These are phyloP conservation scores for Sialis lutaria DNA, from an alignment of 2,888 invertebrate species.

Conservation along the genomic window DNA sequence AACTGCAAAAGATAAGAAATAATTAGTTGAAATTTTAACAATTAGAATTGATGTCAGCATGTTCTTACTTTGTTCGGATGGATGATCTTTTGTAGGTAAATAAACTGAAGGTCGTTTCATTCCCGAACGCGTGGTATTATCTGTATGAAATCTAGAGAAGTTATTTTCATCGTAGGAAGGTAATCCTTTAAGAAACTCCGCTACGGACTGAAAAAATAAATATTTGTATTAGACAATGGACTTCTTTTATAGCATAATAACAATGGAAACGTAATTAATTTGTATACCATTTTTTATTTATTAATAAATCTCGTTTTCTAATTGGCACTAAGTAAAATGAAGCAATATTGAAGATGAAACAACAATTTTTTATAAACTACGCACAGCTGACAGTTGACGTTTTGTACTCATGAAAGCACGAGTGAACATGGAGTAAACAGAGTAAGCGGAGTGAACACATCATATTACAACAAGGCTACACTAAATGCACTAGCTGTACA, in stretches of 20 bases:
- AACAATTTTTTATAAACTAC: too few relatives aligned
- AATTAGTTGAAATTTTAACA: background rate
- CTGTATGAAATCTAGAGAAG: conserved; percentile 79
- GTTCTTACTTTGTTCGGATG: conserved; percentile 75
- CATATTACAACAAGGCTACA: too few relatives aligned
- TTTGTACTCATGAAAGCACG: too few relatives aligned
- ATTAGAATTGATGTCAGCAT: background rate
- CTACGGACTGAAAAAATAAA: conserved; percentile 49
- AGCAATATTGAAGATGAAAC: too few relatives aligned
- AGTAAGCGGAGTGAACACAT: too few relatives aligned
- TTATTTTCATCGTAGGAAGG: conserved; percentile 84
- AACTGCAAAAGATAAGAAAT: conserved; percentile 37
- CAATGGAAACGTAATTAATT: background rate
- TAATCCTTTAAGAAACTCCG: conserved; percentile 79
- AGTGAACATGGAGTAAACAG: too few relatives aligned
- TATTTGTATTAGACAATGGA: background rate
- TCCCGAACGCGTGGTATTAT: conserved; percentile 63
- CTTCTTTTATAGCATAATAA: background rate
- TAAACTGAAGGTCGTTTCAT: conserved; percentile 81
- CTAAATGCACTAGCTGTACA: too few relatives aligned
- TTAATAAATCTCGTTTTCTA: too few relatives aligned
- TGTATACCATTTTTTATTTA: background rate
- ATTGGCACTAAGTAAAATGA: too few relatives aligned
- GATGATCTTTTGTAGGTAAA: conserved; percentile 81
- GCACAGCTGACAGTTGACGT: too few relatives aligned